Evolutionary conservation across 2,888 invertebrate genomes (phyloP).

Genomic region (Ormyrus pomaceus): DNA sequence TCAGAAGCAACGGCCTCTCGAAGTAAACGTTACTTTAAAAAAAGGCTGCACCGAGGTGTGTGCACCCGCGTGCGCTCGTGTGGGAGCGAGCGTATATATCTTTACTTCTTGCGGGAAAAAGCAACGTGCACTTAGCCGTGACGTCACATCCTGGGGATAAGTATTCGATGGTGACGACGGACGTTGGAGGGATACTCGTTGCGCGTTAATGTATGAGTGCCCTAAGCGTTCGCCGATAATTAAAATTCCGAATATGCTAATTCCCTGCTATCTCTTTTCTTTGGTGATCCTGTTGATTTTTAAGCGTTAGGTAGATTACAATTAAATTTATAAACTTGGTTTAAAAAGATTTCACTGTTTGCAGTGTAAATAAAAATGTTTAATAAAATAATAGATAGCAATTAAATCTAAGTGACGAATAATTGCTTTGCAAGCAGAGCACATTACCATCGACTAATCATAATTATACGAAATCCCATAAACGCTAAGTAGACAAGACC

Average conservation of each 20-base stretch:
- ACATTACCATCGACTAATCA: no score
- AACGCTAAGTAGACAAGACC: no score
- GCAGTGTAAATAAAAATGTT: no score
- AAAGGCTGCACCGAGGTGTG: not conserved
- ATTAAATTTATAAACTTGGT: no score
- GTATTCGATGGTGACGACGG: slow-evolving; percentile 8
- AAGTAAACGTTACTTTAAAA: not conserved
- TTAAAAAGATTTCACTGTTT: no score
- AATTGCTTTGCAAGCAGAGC: no score
- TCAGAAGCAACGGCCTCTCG: slow-evolving; percentile 13
- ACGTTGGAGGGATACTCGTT: no score
- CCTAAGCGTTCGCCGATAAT: slow-evolving; percentile 11
- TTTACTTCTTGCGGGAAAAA: slow-evolving; percentile 10
- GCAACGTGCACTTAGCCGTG: not conserved
- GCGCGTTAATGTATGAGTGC: not conserved
- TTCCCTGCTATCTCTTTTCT: not conserved
- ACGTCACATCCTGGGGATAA: slow-evolving; percentile 19
- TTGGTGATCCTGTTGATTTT: not conserved
- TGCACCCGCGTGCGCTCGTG: not conserved
- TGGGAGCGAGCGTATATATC: not conserved
- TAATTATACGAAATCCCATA: no score
- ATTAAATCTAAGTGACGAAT: no score
- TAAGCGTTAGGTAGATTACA: no score
- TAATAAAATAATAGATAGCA: no score
- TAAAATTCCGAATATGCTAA: slow-evolving; percentile 28